phyloP scores from a whole-genome alignment of 2,113 vertebrate species.

The Atherinomorus stipes region DNA sequence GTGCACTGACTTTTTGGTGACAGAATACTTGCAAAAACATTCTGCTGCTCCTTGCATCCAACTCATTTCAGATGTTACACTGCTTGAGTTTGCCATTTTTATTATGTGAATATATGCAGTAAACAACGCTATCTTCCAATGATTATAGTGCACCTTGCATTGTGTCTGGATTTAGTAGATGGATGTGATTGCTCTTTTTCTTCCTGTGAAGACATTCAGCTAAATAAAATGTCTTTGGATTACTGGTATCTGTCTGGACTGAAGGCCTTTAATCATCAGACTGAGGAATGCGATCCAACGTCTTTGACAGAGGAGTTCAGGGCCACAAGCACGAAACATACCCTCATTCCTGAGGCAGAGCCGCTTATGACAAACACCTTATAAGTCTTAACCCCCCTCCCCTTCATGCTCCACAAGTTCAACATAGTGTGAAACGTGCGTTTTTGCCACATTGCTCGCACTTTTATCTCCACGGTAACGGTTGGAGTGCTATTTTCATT shows the following conservation, averaged over 20 bases:
- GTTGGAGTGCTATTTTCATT: constrained; percentile 12
- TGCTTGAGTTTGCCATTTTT: constrained; percentile 66
- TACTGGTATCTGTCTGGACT: constrained; percentile 60
- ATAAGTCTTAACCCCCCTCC: background rate
- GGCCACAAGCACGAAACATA: constrained; percentile 13
- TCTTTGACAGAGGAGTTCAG: constrained; percentile 18
- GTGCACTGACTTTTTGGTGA: constrained; percentile 46
- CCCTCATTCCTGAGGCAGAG: constrained; percentile 22
- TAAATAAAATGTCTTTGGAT: constrained; percentile 79
- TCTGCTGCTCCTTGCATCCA: constrained; percentile 44
- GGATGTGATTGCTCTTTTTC: constrained; percentile 52
- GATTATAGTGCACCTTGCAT: constrained; percentile 62
- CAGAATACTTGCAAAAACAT: constrained; percentile 12
- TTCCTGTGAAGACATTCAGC: constrained; percentile 66
- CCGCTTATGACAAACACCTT: constrained; percentile 16
- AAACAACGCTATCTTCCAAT: constrained; percentile 37
- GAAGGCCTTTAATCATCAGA: constrained; percentile 58
- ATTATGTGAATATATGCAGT: constrained; percentile 59
- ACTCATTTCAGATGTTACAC: constrained; percentile 48
- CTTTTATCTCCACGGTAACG: constrained; percentile 13
- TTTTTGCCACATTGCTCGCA: constrained; percentile 5
- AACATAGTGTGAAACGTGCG: constrained; percentile 24
- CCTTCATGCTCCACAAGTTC: constrained; percentile 33
- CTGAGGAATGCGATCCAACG: constrained; percentile 42
- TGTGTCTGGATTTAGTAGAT: constrained; percentile 54